phyloP scores from a whole-genome alignment of 2,113 vertebrate species.

The Agapornis roseicollis region DNA sequence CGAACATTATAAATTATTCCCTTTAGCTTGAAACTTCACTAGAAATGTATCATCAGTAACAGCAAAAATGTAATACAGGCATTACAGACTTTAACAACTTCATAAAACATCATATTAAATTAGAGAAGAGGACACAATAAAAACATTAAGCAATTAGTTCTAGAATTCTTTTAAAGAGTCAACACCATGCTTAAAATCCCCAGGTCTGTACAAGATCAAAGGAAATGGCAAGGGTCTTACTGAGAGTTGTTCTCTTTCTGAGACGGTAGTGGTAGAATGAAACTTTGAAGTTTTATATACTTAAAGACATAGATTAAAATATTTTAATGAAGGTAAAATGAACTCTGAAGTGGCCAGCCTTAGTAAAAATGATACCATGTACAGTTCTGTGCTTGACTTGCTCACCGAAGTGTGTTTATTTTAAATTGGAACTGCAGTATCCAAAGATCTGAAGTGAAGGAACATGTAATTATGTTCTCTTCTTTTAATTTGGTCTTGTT shows the following conservation, averaged over 20 bases:
- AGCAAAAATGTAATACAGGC: background rate
- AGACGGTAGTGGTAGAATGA: background rate
- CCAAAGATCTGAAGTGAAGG: background rate
- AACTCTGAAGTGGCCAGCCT: background rate
- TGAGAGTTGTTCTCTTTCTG: constrained; percentile 40
- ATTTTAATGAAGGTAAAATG: constrained; percentile 47
- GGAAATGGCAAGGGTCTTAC: constrained; percentile 52
- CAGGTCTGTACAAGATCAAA: constrained; percentile 61
- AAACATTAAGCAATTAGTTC: constrained; percentile 60
- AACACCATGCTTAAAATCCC: constrained; percentile 51
- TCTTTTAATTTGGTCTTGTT: constrained; percentile 61
- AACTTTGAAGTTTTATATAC: constrained; percentile 59
- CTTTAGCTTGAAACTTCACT: constrained; percentile 11
- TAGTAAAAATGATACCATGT: background rate
- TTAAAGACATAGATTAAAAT: constrained; percentile 54
- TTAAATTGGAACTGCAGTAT: background rate
- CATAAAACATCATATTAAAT: constrained; percentile 9
- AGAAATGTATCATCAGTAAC: background rate
- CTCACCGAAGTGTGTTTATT: background rate
- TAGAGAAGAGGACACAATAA: constrained; percentile 41
- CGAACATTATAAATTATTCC: constrained; percentile 19
- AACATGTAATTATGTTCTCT: constrained; percentile 8
- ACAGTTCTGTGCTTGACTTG: background rate
- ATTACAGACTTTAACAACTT: background rate
- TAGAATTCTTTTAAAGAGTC: constrained; percentile 47